A percentile compares a stretch with the other conserved stretches of the same genome.
Evolutionary conservation across 2,888 invertebrate species (phyloP).

Genomic region (Dryomyza anilis): DNA sequence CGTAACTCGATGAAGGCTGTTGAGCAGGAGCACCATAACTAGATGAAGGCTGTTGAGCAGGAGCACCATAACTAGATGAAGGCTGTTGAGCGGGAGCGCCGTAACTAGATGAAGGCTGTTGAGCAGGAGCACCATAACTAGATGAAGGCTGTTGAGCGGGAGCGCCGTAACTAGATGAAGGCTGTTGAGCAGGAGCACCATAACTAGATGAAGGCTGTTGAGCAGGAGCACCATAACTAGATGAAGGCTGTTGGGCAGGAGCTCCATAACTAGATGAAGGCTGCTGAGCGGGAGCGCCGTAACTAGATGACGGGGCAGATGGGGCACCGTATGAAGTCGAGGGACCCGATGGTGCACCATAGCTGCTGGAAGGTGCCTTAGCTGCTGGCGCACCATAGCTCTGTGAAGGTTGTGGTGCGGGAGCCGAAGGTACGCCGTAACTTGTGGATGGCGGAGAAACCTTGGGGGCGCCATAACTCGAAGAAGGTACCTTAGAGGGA

Average conservation of each 20-base stretch:
- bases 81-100: conserved; percentile 41
- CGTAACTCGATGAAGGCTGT: conserved; percentile 49
- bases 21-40: conserved; percentile 60
- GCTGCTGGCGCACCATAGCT: conserved; percentile 62
- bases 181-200: conserved; percentile 51
- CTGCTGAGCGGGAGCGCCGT: conserved; percentile 43
- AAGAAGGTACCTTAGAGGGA: conserved; percentile 47
- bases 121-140: conserved; percentile 54
- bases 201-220: conserved; percentile 62
- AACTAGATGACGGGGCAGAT: conserved; percentile 47
- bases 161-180: conserved; percentile 55
- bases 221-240: conserved; percentile 28
- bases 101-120: conserved; percentile 48
- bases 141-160: conserved; percentile 50
- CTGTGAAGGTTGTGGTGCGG: conserved; percentile 46
- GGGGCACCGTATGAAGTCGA: conserved; percentile 52
- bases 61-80: conserved; percentile 40
- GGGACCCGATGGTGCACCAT: conserved; percentile 39
- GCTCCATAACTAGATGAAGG: conserved; percentile 47
- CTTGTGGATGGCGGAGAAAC: conserved; percentile 42
- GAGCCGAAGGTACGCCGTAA: conserved; percentile 44
- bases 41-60: conserved; percentile 40
- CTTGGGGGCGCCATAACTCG: conserved; percentile 60
- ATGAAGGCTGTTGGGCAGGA: conserved; percentile 34
- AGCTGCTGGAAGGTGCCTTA: conserved; percentile 41